Evolutionary conservation across 1,140 invertebrate species (phyloP).

Genomic region (Periplaneta americana): DNA sequence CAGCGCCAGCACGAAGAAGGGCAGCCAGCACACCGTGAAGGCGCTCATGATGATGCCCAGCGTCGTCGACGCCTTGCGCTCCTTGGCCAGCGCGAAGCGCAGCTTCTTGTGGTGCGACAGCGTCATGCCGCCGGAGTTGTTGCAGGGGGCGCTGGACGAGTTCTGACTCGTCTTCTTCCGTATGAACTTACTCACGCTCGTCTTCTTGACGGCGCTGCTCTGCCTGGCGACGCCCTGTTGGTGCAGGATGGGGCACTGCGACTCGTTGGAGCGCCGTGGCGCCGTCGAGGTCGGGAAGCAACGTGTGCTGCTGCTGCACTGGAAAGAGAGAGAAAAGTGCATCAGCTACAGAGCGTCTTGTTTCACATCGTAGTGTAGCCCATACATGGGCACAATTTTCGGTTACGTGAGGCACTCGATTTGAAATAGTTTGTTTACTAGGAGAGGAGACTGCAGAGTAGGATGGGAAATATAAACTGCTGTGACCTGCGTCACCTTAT

Average conservation of each 20-base stretch:
- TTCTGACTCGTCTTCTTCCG: not conserved
- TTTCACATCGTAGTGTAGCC: too few relatives aligned
- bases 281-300: slow-evolving; percentile 12
- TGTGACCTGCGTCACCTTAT: too few relatives aligned
- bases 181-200: not conserved
- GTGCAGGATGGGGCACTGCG: slow-evolving; percentile 16
- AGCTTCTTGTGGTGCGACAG: slow-evolving; percentile 13
- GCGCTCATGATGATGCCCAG: slow-evolving; percentile 97
- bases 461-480: too few relatives aligned
- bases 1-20: slow-evolving; percentile 91
- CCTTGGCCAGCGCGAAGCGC: slow-evolving; percentile 18
- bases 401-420: too few relatives aligned
- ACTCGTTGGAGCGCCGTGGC: slow-evolving; percentile 17
- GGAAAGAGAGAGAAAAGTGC: too few relatives aligned
- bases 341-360: too few relatives aligned
- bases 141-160: not conserved
- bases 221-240: not conserved
- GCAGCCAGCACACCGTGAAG: slow-evolving; percentile 94
- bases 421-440: too few relatives aligned
- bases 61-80: slow-evolving; percentile 79
- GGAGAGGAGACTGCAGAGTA: too few relatives aligned
- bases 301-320: slow-evolving; percentile 16
- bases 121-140: not conserved
- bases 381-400: too few relatives aligned
- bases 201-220: not conserved